Percentiles rank a stretch among this genome's conserved stretches.
Conservation (phyloP, 2,888 invertebrate genomes). For the Acleris sparsana region DNA sequence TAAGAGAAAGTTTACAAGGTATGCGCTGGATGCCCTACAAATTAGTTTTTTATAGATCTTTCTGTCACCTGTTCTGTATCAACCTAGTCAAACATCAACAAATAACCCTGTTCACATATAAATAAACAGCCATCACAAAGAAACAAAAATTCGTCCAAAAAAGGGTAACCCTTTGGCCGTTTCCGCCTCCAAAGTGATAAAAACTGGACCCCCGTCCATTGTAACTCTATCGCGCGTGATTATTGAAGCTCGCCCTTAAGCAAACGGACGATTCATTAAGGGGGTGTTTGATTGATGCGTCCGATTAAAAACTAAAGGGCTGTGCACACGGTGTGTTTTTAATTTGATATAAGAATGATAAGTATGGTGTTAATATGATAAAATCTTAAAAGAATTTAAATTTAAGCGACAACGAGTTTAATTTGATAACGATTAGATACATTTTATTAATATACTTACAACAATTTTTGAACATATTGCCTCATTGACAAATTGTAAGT, state of each 20-base stretch:
- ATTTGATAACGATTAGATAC: too few relatives aligned
- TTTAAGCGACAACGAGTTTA: too few relatives aligned
- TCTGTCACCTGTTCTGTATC: too few relatives aligned
- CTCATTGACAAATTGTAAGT: too few relatives aligned
- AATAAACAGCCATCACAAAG: background rate
- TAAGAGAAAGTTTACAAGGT: too few relatives aligned
- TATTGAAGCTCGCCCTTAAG: constrained; percentile 68
- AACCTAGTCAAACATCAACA: background rate
- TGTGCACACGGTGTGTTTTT: constrained; percentile 39
- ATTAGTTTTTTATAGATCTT: too few relatives aligned
- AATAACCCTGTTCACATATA: background rate
- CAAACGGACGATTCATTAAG: constrained; percentile 68
- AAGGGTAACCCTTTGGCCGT: constrained; percentile 13
- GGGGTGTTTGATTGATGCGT: constrained; percentile 66
- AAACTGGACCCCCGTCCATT: constrained; percentile 53
- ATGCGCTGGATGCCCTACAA: too few relatives aligned
- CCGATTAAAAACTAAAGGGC: constrained; percentile 60
- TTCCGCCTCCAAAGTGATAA: constrained; percentile 41
- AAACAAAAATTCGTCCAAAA: constrained; percentile 10
- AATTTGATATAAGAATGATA: background rate
- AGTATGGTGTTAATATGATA: background rate
- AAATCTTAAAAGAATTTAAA: background rate
- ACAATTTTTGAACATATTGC: too few relatives aligned
- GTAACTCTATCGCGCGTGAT: constrained; percentile 61
- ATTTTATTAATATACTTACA: too few relatives aligned